Percentiles rank a stretch among this genome's conserved stretches.
phyloP scores from a whole-genome alignment of 2,888 invertebrate species.

The Volucella zonaria region DNA sequence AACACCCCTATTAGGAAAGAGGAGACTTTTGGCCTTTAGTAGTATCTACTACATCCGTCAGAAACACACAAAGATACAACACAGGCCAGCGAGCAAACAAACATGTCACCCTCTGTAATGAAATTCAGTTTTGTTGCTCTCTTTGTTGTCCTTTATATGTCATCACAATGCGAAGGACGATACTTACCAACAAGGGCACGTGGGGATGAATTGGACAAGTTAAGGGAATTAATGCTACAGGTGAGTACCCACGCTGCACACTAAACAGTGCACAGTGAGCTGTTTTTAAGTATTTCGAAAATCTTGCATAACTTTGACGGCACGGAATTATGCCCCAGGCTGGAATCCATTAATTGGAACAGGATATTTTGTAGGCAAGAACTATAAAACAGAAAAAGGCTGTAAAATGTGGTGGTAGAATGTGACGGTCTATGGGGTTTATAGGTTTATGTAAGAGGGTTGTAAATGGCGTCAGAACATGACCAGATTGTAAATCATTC shows the following conservation, averaged over 20 bases:
- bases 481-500: conserved; percentile 54
- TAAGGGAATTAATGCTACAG: conserved; percentile 84
- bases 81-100: not conserved
- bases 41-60: too few relatives aligned
- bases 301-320: not conserved
- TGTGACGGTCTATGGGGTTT: conserved; percentile 27
- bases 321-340: not conserved
- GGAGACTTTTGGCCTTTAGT: conserved; percentile 13
- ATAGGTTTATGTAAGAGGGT: conserved; percentile 26
- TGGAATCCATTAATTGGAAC: conserved; percentile 1
- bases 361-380: conserved; percentile 21
- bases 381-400: conserved; percentile 23
- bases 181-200: conserved; percentile 84
- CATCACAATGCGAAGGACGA: conserved; percentile 81
- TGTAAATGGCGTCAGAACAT: conserved; percentile 49
- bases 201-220: conserved; percentile 84
- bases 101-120: conserved; percentile 72
- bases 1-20: not conserved
- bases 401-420: conserved; percentile 1
- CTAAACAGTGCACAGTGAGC: conserved; percentile 37
- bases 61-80: conserved; percentile 17
- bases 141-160: conserved; percentile 70
- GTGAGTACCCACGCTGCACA: conserved; percentile 79
- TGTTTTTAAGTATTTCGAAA: conserved; percentile 24
- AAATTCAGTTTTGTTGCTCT: conserved; percentile 75